These are phyloP conservation scores for Muscicapa striata DNA, from an alignment of 2,797 vertebrate genomes.

Conservation along the genomic window DNA sequence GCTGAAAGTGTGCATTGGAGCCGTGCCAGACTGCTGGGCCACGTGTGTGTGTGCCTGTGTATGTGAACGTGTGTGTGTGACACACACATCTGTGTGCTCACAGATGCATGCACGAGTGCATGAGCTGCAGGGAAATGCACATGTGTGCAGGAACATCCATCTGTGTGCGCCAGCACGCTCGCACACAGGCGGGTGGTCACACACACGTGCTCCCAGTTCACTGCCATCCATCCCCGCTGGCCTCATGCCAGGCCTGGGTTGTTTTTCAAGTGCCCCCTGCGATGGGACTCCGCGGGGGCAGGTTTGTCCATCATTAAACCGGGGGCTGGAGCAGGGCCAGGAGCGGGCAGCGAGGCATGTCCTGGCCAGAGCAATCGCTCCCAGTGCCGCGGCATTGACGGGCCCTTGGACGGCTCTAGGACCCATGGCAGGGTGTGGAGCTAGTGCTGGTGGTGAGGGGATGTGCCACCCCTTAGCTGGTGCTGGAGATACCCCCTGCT, in stretches of 20 bases:
- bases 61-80: neutral
- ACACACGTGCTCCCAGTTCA: neutral
- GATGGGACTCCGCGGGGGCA: neutral
- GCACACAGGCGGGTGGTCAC: fast-evolving
- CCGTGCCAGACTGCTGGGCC: neutral
- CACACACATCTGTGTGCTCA: neutral
- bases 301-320: conserved; percentile 67
- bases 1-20: neutral
- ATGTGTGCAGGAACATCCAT: neutral
- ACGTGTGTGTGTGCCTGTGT: neutral
- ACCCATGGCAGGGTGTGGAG: fast-evolving
- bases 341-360: neutral
- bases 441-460: neutral
- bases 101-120: fast-evolving
- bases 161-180: fast-evolving
- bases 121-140: neutral
- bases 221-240: neutral
- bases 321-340: conserved; percentile 32
- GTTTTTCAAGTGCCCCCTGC: conserved; percentile 53
- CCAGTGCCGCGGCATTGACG: fast-evolving
- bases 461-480: neutral
- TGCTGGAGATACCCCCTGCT: neutral
- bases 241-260: neutral
- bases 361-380: neutral
- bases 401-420: neutral